A percentile compares a stretch with the other conserved stretches of the same genome.
phyloP scores from a whole-genome alignment of 2,113 vertebrate genomes.

The Ailuropoda melanoleuca region DNA sequence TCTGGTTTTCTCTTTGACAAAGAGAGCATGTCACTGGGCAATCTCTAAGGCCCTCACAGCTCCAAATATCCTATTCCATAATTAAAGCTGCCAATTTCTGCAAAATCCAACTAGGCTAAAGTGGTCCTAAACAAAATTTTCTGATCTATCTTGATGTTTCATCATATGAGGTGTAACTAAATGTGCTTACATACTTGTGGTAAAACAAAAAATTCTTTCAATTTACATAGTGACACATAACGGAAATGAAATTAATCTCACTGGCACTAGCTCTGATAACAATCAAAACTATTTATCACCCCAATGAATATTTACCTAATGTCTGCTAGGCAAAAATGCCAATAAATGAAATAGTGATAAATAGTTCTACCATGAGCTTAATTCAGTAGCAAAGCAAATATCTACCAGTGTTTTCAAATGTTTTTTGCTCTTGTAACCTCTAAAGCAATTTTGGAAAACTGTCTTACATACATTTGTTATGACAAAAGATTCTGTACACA shows the following conservation, averaged over 20 bases:
- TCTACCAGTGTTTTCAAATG: neutral
- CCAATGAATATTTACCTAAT: neutral
- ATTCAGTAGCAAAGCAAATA: neutral
- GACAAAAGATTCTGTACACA: neutral
- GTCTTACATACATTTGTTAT: neutral
- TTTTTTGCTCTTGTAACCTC: neutral
- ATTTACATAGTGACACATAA: neutral
- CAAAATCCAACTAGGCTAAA: neutral
- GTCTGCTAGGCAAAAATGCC: neutral
- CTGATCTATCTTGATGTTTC: neutral
- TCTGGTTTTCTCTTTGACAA: conserved; percentile 10
- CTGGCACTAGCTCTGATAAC: neutral
- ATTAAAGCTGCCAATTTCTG: conserved; percentile 46
- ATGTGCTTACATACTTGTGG: neutral
- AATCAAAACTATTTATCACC: neutral
- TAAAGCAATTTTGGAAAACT: neutral
- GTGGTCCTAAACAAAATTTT: neutral
- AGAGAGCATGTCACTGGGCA: neutral
- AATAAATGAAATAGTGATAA: neutral
- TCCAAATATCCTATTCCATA: conserved; percentile 25
- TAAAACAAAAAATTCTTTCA: neutral
- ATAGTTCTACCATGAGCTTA: neutral
- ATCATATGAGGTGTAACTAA: conserved; percentile 15
- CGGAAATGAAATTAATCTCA: conserved; percentile 29
- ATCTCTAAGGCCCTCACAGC: neutral